phyloP scores from a whole-genome alignment of 2,888 invertebrate species.

The Oxycera nigricornis region DNA sequence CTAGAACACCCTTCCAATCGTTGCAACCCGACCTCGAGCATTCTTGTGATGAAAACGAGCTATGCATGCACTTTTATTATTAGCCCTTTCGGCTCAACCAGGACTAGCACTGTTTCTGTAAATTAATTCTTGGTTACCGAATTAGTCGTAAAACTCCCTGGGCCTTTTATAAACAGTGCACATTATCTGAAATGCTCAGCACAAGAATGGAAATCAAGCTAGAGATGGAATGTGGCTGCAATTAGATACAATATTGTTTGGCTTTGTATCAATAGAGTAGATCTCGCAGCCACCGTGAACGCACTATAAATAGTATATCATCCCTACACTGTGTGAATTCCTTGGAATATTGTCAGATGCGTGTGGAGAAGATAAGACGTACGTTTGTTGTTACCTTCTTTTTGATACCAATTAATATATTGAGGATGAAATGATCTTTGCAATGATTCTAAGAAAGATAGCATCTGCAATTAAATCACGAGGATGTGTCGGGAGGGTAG shows the following conservation, averaged over 20 bases:
- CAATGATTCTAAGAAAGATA: not conserved
- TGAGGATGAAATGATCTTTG: slow-evolving; percentile 2
- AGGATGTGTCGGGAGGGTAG: too few species aligned
- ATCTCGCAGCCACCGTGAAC: not conserved
- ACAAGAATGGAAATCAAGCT: not conserved
- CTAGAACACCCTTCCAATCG: slow-evolving; percentile 3
- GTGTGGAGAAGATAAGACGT: not conserved
- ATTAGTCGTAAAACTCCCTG: slow-evolving; percentile 32
- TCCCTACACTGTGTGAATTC: not conserved
- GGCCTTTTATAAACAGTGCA: not conserved
- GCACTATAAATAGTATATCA: slow-evolving; percentile 3
- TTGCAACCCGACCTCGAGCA: not conserved
- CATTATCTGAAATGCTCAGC: not conserved
- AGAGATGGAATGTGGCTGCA: slow-evolving; percentile 33
- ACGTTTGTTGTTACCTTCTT: not conserved
- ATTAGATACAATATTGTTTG: slow-evolving; percentile 29
- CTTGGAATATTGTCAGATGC: not conserved
- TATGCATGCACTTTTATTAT: slow-evolving; percentile 18
- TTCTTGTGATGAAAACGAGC: slow-evolving; percentile 2
- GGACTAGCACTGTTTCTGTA: slow-evolving; percentile 2
- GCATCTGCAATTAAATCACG: not conserved
- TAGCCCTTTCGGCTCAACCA: slow-evolving; percentile 7
- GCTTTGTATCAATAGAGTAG: slow-evolving; percentile 10
- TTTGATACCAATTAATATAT: slow-evolving; percentile 26
- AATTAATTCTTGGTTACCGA: slow-evolving; percentile 37